Percentiles rank a stretch among this genome's conserved stretches.
Conservation (phyloP, 2,797 vertebrate species). For the Esox lucius region DNA sequence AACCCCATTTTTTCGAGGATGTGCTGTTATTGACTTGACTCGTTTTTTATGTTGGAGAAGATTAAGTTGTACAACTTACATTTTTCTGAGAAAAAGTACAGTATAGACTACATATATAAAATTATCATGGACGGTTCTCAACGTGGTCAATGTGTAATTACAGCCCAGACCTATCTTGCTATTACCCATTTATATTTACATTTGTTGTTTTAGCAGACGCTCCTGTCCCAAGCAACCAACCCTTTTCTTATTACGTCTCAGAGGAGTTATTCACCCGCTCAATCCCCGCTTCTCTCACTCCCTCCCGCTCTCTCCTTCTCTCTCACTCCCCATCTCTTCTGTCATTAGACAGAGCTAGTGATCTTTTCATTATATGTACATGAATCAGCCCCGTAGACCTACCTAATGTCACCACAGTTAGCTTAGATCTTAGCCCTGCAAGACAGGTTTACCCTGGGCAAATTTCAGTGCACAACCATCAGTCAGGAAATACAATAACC, state of each 20-base stretch:
- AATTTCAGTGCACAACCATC: neutral
- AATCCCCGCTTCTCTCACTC: neutral
- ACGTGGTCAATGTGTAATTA: neutral
- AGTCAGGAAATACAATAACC: neutral
- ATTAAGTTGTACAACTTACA: neutral
- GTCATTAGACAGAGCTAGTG: conserved; percentile 49
- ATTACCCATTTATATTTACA: neutral
- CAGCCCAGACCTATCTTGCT: conserved; percentile 23
- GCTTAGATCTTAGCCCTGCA: conserved; percentile 34
- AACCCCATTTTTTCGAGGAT: neutral
- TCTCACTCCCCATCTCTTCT: conserved; percentile 16
- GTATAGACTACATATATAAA: no score
- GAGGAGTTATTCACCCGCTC: conserved; percentile 13
- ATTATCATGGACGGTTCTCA: neutral
- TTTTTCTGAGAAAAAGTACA: neutral
- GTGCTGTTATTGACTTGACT: neutral
- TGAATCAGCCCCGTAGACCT: conserved; percentile 57
- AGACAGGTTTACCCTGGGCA: conserved; percentile 17
- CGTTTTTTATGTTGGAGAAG: neutral
- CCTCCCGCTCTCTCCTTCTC: conserved; percentile 11
- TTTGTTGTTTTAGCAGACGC: no score
- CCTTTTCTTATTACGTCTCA: neutral
- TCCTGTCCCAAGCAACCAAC: no score
- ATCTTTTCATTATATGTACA: conserved; percentile 51
- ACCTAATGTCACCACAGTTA: conserved; percentile 48